Base-by-base conservation (phyloP, 2,888 invertebrate species). In the Copidosoma aretas region DNA sequence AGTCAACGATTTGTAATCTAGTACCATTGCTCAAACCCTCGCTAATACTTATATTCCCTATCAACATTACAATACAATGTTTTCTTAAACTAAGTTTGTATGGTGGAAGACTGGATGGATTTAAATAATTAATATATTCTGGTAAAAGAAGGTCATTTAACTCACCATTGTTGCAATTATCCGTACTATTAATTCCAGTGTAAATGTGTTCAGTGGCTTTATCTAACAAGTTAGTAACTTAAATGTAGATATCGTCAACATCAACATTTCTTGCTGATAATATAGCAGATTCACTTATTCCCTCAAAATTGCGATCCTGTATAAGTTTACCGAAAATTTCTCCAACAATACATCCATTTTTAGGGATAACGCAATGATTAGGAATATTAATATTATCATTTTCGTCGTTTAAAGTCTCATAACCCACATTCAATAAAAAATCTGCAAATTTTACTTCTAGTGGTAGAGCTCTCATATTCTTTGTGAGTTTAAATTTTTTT, bases 1-100 rank as follows among this genome's bases (percentile, higher is more conserved):
- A n/a, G n/a, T 73, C 62, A 32, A 67, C 22, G 43, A 73, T 19
- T 25, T 64, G 17, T 51, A 66, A 32, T 32, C 32, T 32, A 32
- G 32, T 32, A 32, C 8, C 8, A 32, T 32, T 32, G 32, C 32
- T 5, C n/a, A 67, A 32, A 10, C 62, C 68, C 67, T 72, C 62
- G 15, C 10, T 19, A 15, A 67, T 46, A 67, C 63, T 67, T 12
- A 67, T n/a, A 64, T 68, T 70, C 51, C 60, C 53, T 3, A 68
- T 59, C 1, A 68, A n/a, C 64, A 71, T 71, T 21, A 71, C 63
- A 43, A 69, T 46, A 17, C 21, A 41, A 71, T 69, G 39, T 43
- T 21, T 39, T 67, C 25, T 62, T 41, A 68, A 59, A 21, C 59
- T 24, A 49, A 67, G 54, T 60, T 71, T 64, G 67, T 70, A 32